Base-by-base conservation (phyloP, 53 echinoderm and acorn worm species). In the Glandiceps talaboti region DNA sequence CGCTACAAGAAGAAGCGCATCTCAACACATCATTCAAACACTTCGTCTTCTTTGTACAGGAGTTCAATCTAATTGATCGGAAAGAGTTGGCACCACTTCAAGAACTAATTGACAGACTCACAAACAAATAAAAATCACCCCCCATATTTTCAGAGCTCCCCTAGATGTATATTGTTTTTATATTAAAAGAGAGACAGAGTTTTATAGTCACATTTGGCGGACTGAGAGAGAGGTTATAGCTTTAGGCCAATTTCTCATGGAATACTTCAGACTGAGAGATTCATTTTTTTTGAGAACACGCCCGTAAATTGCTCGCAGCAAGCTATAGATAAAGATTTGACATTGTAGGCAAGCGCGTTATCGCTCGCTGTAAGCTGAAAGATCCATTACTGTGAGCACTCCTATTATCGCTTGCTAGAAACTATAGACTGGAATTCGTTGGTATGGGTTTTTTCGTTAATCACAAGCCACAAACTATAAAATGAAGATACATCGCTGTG, bases 1-100 rank as follows among this genome's bases (percentile, higher is more conserved):
- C 83, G 75, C 85, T 99, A 29, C 77, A 85, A 14, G 99, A 99
- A 82, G 99, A 99, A 79, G 99, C 99, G 26, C 99, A 99, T 32
- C 99, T 99, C 73, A 99, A 99, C 86, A 99, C 99, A 29, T 99
- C 99, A 82, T 99, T 99, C 90, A 99, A 99, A 77, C 99, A 99
- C 77, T 99, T 99, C 79, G 89, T 99, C 90, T 99, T 91, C 88
- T 99, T 99, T 75, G 99, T 99, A 81, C 99, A 99, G 82, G 99
- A 99, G 74, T 99, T 99, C 82, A 99, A 89, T 78, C 91, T 99
- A 25, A 99, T 99, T 64, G 99, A 99, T 85, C 83, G 89, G 29
- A 99, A 93, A 77, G 99, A 99, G 45, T 89, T 99, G 26, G 93
- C 93, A 0, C 99, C 99, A 1, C 80, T 99, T 73, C 99, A 99